Percentiles rank a stretch among this genome's conserved stretches.
phyloP scores from a whole-genome alignment of 2,113 vertebrate genomes.

The Colaptes auratus region DNA sequence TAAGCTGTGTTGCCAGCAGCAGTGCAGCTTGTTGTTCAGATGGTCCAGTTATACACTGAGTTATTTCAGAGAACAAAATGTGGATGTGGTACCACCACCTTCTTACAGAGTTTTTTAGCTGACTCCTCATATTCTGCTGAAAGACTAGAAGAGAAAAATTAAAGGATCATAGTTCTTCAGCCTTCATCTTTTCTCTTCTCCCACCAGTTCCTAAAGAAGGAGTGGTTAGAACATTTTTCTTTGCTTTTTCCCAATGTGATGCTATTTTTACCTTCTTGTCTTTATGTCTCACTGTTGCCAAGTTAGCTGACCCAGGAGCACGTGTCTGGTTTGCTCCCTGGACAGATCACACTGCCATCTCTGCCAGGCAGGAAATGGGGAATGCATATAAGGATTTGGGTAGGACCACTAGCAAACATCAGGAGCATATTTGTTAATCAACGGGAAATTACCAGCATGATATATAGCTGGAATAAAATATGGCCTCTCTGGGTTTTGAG shows the following conservation, averaged over 20 bases:
- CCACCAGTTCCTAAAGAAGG: background rate
- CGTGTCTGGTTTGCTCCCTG: background rate
- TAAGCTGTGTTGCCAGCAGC: background rate
- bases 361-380: constrained; percentile 43
- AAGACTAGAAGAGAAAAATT: background rate
- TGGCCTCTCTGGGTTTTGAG: constrained; percentile 34
- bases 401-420: constrained; percentile 51
- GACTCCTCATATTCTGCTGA: background rate
- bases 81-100: background rate
- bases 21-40: background rate
- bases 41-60: background rate
- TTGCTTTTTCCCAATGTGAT: background rate
- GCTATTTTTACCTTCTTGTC: constrained; percentile 46
- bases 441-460: constrained; percentile 53
- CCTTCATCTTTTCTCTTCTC: background rate
- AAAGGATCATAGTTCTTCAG: background rate
- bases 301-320: constrained; percentile 46
- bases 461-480: constrained; percentile 36
- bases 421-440: constrained; percentile 44
- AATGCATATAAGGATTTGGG: constrained; percentile 29
- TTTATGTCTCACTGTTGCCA: constrained; percentile 23
- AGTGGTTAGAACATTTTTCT: constrained; percentile 7
- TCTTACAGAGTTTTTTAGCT: background rate
- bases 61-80: background rate
- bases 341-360: background rate